phyloP scores from a whole-genome alignment of 2,888 invertebrate species.

The Plemyria rubiginata region DNA sequence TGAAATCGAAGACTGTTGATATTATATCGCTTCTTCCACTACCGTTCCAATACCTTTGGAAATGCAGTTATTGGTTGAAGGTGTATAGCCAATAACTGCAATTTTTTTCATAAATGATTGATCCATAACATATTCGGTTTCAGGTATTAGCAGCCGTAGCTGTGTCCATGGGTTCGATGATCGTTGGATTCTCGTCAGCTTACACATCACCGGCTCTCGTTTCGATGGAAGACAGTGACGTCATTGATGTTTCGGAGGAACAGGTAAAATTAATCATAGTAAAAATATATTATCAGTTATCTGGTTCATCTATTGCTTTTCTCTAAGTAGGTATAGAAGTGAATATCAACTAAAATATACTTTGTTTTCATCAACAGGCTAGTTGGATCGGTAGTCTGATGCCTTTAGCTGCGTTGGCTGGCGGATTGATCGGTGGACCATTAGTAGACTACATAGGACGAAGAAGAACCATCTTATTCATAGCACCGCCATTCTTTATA shows the following conservation, averaged over 20 bases:
- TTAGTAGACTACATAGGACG: conserved; percentile 94
- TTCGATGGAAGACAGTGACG: conserved; percentile 87
- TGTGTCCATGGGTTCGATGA: conserved; percentile 94
- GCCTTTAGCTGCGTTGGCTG: conserved; percentile 94
- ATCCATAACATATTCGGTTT: conserved; percentile 46
- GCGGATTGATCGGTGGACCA: conserved; percentile 93
- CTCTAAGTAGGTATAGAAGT: neutral
- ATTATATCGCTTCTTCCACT: neutral
- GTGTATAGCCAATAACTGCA: too few species aligned
- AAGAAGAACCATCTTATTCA: conserved; percentile 91
- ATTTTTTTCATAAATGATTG: neutral
- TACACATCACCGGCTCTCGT: conserved; percentile 95
- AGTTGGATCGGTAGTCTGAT: conserved; percentile 96
- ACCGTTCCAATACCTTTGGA: too few species aligned
- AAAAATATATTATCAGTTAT: neutral
- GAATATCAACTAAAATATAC: conserved; percentile 7
- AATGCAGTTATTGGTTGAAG: too few species aligned
- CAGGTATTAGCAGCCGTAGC: conserved; percentile 94
- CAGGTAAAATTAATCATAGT: conserved; percentile 75
- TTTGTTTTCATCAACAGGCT: conserved; percentile 77
- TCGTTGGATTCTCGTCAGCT: conserved; percentile 94
- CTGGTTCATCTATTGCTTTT: neutral
- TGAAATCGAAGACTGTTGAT: neutral
- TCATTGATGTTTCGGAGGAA: conserved; percentile 84
- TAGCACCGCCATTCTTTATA: conserved; percentile 91